These are phyloP conservation scores for Hybognathus amarus DNA, from an alignment of 2,797 vertebrate genomes.

Conservation along the genomic window DNA sequence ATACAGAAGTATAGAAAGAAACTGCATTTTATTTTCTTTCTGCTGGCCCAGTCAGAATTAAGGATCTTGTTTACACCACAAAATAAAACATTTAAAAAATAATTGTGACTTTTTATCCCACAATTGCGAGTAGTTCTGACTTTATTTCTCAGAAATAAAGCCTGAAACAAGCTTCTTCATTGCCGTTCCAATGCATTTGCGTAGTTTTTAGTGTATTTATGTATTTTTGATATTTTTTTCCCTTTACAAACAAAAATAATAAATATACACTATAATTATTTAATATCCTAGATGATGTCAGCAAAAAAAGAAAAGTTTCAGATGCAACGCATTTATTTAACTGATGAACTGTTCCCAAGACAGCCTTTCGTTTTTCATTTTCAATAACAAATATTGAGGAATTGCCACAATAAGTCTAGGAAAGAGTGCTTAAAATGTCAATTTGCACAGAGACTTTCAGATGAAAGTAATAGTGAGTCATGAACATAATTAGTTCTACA, in stretches of 20 bases:
- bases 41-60: neutral
- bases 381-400: neutral
- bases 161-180: no score
- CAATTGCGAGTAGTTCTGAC: no score
- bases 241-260: neutral
- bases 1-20: neutral
- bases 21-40: neutral
- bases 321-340: neutral
- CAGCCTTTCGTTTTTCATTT: neutral
- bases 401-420: neutral
- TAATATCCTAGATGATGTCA: neutral
- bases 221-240: neutral
- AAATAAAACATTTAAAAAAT: no score
- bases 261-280: neutral
- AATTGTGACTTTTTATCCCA: no score
- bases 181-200: neutral
- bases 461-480: slow-evolving; percentile 22
- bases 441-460: slow-evolving; percentile 1
- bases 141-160: no score
- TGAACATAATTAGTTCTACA: slow-evolving; percentile 35
- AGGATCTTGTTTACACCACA: no score
- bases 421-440: neutral
- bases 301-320: neutral
- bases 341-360: neutral
- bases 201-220: neutral